Base-by-base conservation (phyloP, 2,888 invertebrate species). In the Cheilosia impressa region DNA sequence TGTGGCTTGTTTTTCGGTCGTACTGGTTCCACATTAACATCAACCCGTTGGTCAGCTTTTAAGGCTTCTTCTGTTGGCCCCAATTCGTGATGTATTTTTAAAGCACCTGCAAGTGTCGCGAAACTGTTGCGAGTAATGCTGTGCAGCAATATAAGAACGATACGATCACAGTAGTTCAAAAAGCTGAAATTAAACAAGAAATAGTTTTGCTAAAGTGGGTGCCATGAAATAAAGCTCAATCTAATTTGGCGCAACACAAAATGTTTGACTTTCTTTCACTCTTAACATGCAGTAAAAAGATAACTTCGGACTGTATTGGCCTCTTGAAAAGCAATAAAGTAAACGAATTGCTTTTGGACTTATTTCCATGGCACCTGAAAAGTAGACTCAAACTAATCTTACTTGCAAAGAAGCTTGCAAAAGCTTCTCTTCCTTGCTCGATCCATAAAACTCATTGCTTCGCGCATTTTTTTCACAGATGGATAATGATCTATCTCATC, bases 391-490 rank as follows among this genome's bases (percentile, higher is more conserved):
- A 41, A 1, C 3, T 22, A 27, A 55, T 45, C 88, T 91, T 93
- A 97, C 97, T 96, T 94, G 45, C 96, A 95, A 2, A 98, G 93
- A 83, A 96, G 93, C 90, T 95, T 94, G 90, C 97, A 97, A 90
- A 96, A 96, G 88, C 95, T 95, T 87, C 96, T 94, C 90, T 98
- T 98, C 89, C 95, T 95, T 0, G 96, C 96, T 89, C 97, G 97
- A 89, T 97, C 96, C 62, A 97, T 97, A 90, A 97, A 98, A 4
- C 96, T 96, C 94, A 97, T 96, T 87, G 96, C 96, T 22, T 94
- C 94, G 0, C 94, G 93, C 77, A 94, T 93, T 89, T 94, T 94
- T 34, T 94, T 94, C n/a, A 94, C 89, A 6, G 94, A 93, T 0
- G 94, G 92, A 89, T 89, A 92, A 57, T 90, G 89, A 41, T 91